Evolutionary conservation across 2,888 invertebrate species (phyloP).

Genomic region (Autographa gamma): DNA sequence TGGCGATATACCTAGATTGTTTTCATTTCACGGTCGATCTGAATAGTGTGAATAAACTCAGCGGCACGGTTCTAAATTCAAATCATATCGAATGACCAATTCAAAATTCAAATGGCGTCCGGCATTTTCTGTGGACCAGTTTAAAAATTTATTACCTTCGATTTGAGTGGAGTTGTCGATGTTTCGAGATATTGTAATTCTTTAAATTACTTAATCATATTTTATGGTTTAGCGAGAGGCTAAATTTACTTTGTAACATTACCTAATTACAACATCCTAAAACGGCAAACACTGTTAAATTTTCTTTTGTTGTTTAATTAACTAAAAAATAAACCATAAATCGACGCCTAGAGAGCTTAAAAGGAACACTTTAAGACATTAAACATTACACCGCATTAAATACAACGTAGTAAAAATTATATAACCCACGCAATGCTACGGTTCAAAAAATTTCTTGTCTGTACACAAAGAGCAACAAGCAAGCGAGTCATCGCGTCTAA

Average conservation of each 20-base stretch:
- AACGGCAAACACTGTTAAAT: conserved; percentile 12
- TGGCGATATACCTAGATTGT: conserved; percentile 61
- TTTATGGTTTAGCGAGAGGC: conserved; percentile 13
- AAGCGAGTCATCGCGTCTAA: conserved; percentile 35
- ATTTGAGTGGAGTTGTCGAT: conserved; percentile 44
- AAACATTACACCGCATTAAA: neutral
- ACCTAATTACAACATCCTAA: neutral
- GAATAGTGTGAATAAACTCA: conserved; percentile 73
- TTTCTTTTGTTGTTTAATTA: conserved; percentile 16
- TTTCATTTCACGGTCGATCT: conserved; percentile 72
- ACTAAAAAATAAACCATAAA: conserved; percentile 11
- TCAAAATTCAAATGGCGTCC: conserved; percentile 67
- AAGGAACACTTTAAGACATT: neutral
- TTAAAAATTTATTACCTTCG: conserved; percentile 51
- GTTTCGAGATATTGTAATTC: conserved; percentile 38
- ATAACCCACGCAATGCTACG: conserved; percentile 6
- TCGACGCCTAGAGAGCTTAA: conserved; percentile 6
- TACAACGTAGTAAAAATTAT: conserved; percentile 4
- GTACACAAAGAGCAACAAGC: conserved; percentile 33
- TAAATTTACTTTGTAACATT: neutral
- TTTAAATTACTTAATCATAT: conserved; percentile 38
- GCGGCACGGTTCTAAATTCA: conserved; percentile 68
- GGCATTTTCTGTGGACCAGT: conserved; percentile 59
- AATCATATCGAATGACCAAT: conserved; percentile 70
- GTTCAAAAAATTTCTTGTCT: conserved; percentile 20